Base-by-base conservation (phyloP, 1,140 invertebrate genomes). In the Episyrphus balteatus region DNA sequence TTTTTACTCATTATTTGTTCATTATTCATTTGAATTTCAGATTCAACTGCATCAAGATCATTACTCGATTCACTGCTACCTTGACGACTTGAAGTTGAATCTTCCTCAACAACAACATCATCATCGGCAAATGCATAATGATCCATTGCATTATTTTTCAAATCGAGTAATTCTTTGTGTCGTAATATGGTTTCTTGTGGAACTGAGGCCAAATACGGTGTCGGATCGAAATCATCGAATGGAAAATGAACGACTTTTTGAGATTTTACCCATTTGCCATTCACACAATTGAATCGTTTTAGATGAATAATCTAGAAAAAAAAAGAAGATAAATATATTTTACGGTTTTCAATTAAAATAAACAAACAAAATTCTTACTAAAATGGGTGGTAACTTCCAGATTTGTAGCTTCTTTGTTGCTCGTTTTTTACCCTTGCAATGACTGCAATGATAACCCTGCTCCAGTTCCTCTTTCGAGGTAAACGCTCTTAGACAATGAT, bases 201-300 rank as follows among this genome's bases (percentile, higher is more conserved):
- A 15, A 86, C 80, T 1, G 82, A 78, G 1, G 84, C 85, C 15
- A 89, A 67, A 70, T 84, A 90, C 2, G 77, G 76, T 1, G 84
- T 85, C 0, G 86, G 86, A 66, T 92, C 86, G 63, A 92, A 91
- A 58, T 88, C 74, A 48, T 80, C 74, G 50, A 84, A 80, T 1
- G 88, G 88, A 62, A 92, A 92, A 58, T 88, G 83, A 1, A 93
- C 89, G 38, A 88, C 86, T 67, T 92, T 92, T 60, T 90, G 86
- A 0, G 88, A 92, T 64, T 93, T 93, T n/a, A 92, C 83, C 88
- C 88, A 92, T 61, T 87, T 84, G 57, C 80, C 84, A 65, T 88
- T 86, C 8, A 90, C 78, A 59, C 80, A 88, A 68, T 92, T 89
- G 68, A 93, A 93, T 26, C 90, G 75, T 62, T 93, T 93, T 45